Conservation (phyloP, 2,888 invertebrate species). For the Horisme vitalbata region DNA sequence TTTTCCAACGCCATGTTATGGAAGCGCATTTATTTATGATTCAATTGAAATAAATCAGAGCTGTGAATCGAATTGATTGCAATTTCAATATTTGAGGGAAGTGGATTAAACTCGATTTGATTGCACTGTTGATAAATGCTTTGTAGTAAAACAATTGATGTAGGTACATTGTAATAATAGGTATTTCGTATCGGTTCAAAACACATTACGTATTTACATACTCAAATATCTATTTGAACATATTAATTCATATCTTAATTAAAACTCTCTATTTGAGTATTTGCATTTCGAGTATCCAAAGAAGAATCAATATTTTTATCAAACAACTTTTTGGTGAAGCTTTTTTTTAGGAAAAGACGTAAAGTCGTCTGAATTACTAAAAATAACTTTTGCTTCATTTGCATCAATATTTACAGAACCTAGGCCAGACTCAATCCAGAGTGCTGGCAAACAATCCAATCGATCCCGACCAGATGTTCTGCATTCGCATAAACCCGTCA, state of each 20-base stretch:
- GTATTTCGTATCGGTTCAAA: neutral
- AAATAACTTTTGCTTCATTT: neutral
- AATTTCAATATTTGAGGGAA: neutral
- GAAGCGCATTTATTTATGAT: neutral
- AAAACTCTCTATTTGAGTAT: too few species aligned
- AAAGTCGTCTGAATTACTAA: neutral
- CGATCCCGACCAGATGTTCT: slow-evolving; percentile 29
- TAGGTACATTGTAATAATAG: neutral
- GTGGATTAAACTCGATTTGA: too few species aligned
- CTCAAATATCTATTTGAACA: too few species aligned
- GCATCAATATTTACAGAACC: slow-evolving; percentile 24
- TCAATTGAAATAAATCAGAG: slow-evolving; percentile 1
- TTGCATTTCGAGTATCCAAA: too few species aligned
- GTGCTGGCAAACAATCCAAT: slow-evolving; percentile 29
- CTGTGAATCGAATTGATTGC: slow-evolving; percentile 3
- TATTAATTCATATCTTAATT: too few species aligned
- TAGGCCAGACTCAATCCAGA: too few species aligned
- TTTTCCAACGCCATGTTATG: neutral
- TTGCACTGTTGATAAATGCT: too few species aligned
- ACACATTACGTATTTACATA: neutral
- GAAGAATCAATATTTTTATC: too few species aligned
- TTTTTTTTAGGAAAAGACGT: neutral
- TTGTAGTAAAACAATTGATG: too few species aligned
- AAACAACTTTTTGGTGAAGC: too few species aligned
- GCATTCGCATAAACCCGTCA: slow-evolving; percentile 29